Conservation (phyloP, 2,113 vertebrate genomes). For the Ictalurus punctatus region DNA sequence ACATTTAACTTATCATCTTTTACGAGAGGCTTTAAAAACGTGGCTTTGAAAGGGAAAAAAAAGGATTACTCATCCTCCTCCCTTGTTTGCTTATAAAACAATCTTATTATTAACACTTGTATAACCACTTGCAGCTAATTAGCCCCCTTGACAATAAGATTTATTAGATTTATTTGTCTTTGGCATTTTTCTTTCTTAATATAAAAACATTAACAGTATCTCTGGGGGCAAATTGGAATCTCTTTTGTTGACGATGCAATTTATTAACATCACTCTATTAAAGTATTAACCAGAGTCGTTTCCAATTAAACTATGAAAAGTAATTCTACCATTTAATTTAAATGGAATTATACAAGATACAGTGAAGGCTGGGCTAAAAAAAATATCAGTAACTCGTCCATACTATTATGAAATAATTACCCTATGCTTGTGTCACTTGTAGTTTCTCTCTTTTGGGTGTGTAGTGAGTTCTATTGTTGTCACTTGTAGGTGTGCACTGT, state of each 20-base stretch:
- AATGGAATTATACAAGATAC: not conserved
- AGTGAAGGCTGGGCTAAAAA: not conserved
- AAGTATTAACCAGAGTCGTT: not conserved
- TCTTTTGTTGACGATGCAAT: not conserved
- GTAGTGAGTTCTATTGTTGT: not conserved
- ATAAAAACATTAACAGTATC: not conserved
- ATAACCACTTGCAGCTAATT: slow-evolving; percentile 19
- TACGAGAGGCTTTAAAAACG: not conserved
- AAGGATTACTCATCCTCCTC: slow-evolving; percentile 8
- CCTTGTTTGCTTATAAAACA: slow-evolving; percentile 14
- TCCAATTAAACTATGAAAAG: not conserved
- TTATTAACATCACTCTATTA: not conserved
- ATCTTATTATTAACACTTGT: slow-evolving; percentile 13
- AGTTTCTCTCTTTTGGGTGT: not conserved
- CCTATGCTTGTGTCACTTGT: not conserved
- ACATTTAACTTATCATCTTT: not conserved
- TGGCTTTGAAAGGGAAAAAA: not conserved
- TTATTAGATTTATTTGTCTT: not conserved
- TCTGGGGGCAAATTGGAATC: not conserved
- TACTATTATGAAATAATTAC: not conserved
- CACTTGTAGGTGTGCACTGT: not conserved
- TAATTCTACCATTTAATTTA: not conserved
- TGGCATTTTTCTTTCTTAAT: not conserved
- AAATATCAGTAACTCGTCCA: not conserved
- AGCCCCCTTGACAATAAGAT: slow-evolving; percentile 18